Evolutionary conservation across 1,140 invertebrate species (phyloP), one percentile per base, ranked within the genome.

Genomic region (Drosophila orosa): DNA sequence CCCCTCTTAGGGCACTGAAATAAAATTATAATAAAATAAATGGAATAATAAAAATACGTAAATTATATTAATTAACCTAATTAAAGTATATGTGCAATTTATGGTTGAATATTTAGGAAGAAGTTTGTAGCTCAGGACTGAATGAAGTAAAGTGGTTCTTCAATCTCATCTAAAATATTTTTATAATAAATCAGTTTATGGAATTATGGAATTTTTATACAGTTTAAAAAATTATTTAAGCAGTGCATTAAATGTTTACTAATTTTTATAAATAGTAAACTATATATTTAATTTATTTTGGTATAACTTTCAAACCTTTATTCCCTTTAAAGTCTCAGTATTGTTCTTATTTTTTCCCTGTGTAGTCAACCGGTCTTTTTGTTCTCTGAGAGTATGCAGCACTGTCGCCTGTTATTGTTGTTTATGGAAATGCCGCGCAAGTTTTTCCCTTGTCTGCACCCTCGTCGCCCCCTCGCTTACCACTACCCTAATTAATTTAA

Each of bases 401-500:
- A 59, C 12, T 52, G 48, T 33, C 68, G 62, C 29, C 57, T 73
- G 59, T 73, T 73, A 68, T 74, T 52, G 48, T 63, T 74, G 72
- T 75, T 76, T 60, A 76, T 81, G 82, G 74, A 86, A 86, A 68
- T 73, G 47, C 59, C 78, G 68, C 45, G 25, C 57, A 65, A 69
- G 72, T 85, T 86, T 86, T 82, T 39, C 60, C 33, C 42, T 59
- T 45, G 35, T 48, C 56, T 69, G 66, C 40, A 27, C 33, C 31
- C 17, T 42, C 24, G 9, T 6, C 9, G 1, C 0, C 19, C 17
- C 45, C 40, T 57, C 10, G 5, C 37, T 54, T 6, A 3, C n/a
- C 65, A 68, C 25, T 31, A 68, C 71, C 83, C 79, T 83, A 86
- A 86, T 87, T 87, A 86, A 86, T 86, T 83, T 83, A 44, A 59